phyloP scores from a whole-genome alignment of 30 jellyfish, hydroid and myxozoan species.

The Phacellophora camtschatica region DNA sequence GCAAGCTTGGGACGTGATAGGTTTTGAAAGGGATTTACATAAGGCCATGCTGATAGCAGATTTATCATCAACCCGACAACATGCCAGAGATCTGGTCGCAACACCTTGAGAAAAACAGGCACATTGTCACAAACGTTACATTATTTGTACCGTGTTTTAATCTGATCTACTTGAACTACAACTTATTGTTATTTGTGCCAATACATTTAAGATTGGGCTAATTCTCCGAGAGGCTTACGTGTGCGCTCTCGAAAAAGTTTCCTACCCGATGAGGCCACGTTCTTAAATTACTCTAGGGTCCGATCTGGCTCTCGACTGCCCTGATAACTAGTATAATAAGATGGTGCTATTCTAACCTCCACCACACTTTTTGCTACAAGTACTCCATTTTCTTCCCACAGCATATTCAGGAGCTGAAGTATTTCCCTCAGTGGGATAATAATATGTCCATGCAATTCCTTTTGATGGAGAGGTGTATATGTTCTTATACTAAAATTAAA shows the following conservation, averaged over 20 bases:
- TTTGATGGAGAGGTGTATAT: constrained; percentile 22
- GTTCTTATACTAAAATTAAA: constrained; percentile 64
- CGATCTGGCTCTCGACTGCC: neutral
- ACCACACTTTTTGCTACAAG: constrained; percentile 74
- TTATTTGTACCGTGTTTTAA: too few species aligned
- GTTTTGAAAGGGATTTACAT: constrained; percentile 24
- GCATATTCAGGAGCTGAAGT: constrained; percentile 34
- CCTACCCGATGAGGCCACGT: too few species aligned
- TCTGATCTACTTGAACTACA: too few species aligned
- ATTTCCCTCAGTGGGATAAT: constrained; percentile 18
- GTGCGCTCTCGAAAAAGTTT: too few species aligned
- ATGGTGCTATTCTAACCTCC: constrained; percentile 56
- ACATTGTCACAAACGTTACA: too few species aligned
- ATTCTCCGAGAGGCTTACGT: too few species aligned
- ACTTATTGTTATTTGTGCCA: too few species aligned
- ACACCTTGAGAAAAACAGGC: constrained; percentile 28
- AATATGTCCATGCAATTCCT: constrained; percentile 67
- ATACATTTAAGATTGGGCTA: too few species aligned
- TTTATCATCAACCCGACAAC: constrained; percentile 75
- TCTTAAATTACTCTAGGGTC: neutral
- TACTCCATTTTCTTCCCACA: constrained; percentile 50
- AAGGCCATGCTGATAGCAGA: constrained; percentile 28
- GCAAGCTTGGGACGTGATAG: constrained; percentile 3
- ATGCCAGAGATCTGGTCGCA: constrained; percentile 34
- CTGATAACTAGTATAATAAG: neutral